Evolutionary conservation across 2,797 vertebrate species (phyloP), one percentile per base, ranked within the genome.

Genomic region (Takifugu ocellatus): DNA sequence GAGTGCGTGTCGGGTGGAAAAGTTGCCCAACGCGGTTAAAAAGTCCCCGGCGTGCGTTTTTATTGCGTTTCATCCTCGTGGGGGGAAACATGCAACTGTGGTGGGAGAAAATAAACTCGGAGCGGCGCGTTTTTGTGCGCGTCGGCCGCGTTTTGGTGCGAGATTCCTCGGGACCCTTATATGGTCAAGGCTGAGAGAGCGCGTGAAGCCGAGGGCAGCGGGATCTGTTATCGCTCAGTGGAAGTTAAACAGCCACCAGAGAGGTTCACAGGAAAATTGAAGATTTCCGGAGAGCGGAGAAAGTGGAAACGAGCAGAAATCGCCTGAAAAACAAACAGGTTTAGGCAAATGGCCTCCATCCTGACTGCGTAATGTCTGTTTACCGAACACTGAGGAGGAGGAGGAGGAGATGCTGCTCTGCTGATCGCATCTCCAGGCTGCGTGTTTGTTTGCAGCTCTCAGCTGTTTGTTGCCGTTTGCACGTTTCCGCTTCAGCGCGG

Each of bases 91-190:
- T 46, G 15, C 25, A 44, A 44, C 25, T 27, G 24, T 36, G n/a
- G 21, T 54, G 29, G 60, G 60, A 39, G 50, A 17, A 21, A 48
- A 11, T 4, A 48, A 21, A 8, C 14, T 7, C 4, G 16, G 36
- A 39, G 58, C 67, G 27, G 49, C 62, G 62, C 76, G 82, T 83
- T 78, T 79, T 83, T 84, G 54, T 73, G 71, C 16, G 77, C 70
- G 51, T 79, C 74, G 79, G 77, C 78, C 55, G 67, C 79, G 80
- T 88, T 86, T 84, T 89, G 81, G 74, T 84, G 80, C 56, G 59
- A 79, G 82, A 82, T 83, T 90, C 83, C 74, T 86, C 66, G 11
- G 82, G 77, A 87, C 74, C 92, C 92, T 89, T 93, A 93, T 92
- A 92, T 91, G 91, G 92, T 92, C 87, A 92, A 81, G 81, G 79